phyloP scores from a whole-genome alignment of 2,113 vertebrate genomes.

The Heptranchias perlo region DNA sequence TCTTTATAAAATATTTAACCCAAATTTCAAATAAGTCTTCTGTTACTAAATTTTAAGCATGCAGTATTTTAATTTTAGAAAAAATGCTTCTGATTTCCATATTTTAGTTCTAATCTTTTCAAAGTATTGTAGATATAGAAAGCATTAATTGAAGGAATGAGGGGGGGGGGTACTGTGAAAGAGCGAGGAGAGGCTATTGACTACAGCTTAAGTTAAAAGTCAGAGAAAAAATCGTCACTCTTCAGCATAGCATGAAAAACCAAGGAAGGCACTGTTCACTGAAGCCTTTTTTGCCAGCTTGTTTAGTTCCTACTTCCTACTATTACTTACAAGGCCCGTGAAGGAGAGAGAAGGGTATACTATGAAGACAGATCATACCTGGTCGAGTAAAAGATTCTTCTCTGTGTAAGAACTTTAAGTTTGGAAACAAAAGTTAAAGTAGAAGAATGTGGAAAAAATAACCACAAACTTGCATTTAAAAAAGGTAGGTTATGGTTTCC shows the following conservation, averaged over 20 bases:
- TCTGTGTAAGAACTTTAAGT: not conserved
- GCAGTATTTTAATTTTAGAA: no score
- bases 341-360: not conserved
- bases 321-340: not conserved
- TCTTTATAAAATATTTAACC: no score
- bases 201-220: no score
- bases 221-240: no score
- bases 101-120: no score
- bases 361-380: not conserved
- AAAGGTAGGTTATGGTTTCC: not conserved
- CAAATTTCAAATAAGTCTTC: no score
- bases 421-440: not conserved
- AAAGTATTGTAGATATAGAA: not conserved
- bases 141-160: not conserved
- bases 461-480: not conserved
- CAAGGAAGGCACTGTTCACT: no score
- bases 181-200: not conserved
- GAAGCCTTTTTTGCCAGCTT: not conserved
- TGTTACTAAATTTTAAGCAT: no score
- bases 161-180: not conserved
- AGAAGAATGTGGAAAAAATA: not conserved
- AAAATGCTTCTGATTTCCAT: no score
- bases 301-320: not conserved
- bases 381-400: not conserved
- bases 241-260: not conserved